Percentiles rank a stretch among this genome's conserved stretches.
These are phyloP conservation scores for Cosmia pyralina DNA, from an alignment of 2,888 invertebrate species.

Conservation along the genomic window DNA sequence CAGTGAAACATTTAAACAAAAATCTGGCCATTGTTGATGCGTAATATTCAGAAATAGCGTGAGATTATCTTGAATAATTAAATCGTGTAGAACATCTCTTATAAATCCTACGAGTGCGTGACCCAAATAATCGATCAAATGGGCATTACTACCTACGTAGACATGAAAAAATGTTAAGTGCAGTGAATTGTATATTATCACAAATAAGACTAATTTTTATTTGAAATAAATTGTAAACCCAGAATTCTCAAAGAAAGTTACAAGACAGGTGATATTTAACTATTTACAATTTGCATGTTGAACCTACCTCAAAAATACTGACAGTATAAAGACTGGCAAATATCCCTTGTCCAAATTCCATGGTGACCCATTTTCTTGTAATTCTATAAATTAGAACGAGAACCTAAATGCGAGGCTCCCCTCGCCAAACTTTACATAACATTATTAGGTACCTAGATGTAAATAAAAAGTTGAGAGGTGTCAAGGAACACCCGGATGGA, in stretches of 20 bases:
- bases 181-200: neutral
- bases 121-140: conserved; percentile 40
- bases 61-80: conserved; percentile 42
- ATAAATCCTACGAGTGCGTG: conserved; percentile 26
- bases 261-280: neutral
- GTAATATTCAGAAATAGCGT: conserved; percentile 42
- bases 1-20: conserved; percentile 18
- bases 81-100: conserved; percentile 10
- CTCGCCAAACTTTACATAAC: conserved; percentile 2
- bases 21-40: conserved; percentile 27
- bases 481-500: no score
- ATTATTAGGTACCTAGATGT: neutral
- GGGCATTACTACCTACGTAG: conserved; percentile 3
- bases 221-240: conserved; percentile 4
- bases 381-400: conserved; percentile 21
- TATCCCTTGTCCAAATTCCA: neutral
- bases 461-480: no score
- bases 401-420: neutral
- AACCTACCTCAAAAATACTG: neutral
- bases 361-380: conserved; percentile 15
- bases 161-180: conserved; percentile 3
- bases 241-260: neutral
- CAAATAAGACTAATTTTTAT: neutral
- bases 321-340: neutral
- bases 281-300: neutral